Conservation (phyloP, 2,888 invertebrate genomes). For the Polietes domitor region DNA sequence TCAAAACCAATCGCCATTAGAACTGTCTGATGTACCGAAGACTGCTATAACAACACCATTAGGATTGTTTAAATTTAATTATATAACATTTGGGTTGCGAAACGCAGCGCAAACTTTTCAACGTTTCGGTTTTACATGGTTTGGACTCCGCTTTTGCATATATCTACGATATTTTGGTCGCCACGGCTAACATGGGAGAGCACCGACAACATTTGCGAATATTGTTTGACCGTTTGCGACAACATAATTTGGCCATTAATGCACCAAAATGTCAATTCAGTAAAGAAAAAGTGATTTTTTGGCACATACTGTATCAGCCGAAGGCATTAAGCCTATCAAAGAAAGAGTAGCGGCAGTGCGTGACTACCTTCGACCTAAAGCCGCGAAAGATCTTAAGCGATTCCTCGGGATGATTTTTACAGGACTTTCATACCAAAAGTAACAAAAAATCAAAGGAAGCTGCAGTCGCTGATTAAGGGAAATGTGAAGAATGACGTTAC, state of each 20-base stretch:
- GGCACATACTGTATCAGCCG: slow-evolving; percentile 14
- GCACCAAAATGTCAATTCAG: slow-evolving; percentile 5
- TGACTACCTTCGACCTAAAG: too few species aligned
- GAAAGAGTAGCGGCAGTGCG: too few species aligned
- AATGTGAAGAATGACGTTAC: not conserved
- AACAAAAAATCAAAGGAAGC: not conserved
- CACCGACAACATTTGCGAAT: too few species aligned
- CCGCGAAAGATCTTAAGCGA: too few species aligned
- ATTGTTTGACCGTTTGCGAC: slow-evolving; percentile 32
- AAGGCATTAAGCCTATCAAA: too few species aligned
- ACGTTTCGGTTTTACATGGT: too few species aligned
- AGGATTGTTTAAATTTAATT: slow-evolving; percentile 42
- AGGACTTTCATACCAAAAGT: slow-evolving; percentile 6
- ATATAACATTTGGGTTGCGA: slow-evolving; percentile 70
- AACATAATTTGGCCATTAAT: not conserved
- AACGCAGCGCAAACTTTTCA: slow-evolving; percentile 49
- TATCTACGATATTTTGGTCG: too few species aligned
- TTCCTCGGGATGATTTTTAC: slow-evolving; percentile 4
- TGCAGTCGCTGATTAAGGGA: slow-evolving; percentile 12
- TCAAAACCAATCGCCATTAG: too few species aligned
- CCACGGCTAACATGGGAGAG: too few species aligned
- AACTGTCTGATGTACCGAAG: slow-evolving; percentile 33
- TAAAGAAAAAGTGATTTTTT: slow-evolving; percentile 14
- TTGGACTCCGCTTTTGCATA: too few species aligned
- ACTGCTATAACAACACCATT: slow-evolving; percentile 48